Percentiles rank a stretch among this genome's conserved stretches.
Conservation (phyloP, 2,113 vertebrate genomes). For the Clarias batrachus region DNA sequence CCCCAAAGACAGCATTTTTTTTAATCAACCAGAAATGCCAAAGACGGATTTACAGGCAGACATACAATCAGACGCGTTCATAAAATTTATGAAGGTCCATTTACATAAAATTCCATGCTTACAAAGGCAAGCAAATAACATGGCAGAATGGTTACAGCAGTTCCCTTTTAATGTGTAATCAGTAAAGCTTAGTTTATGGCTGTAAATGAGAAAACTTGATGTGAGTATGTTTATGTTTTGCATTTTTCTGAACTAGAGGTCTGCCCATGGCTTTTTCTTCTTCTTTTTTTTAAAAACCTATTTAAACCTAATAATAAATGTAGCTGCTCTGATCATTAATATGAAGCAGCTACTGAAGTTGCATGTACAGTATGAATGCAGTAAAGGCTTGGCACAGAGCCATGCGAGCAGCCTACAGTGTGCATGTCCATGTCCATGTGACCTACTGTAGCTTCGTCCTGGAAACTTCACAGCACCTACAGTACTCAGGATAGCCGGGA, state of each 20-base stretch:
- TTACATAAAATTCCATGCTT: background rate
- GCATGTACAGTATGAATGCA: background rate
- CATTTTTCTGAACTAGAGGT: background rate
- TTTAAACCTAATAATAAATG: background rate
- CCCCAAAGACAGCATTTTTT: conserved; percentile 4
- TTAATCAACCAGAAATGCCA: conserved; percentile 1
- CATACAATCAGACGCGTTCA: background rate
- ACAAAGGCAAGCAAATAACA: background rate
- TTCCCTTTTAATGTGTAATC: background rate
- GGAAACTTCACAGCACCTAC: background rate
- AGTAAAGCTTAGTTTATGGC: background rate
- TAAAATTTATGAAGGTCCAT: background rate
- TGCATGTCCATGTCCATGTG: background rate
- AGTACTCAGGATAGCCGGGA: background rate
- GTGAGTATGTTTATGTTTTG: background rate
- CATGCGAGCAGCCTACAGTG: background rate
- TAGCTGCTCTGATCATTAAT: background rate
- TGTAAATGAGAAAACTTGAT: background rate
- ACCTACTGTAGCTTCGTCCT: background rate
- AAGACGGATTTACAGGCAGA: background rate
- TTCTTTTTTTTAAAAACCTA: too few relatives aligned
- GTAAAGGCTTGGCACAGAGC: background rate
- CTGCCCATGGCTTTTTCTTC: background rate
- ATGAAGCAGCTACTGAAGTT: background rate
- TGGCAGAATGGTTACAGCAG: background rate